Base-by-base conservation (phyloP, 2,113 vertebrate genomes). In the Oreotrochilus melanogaster region DNA sequence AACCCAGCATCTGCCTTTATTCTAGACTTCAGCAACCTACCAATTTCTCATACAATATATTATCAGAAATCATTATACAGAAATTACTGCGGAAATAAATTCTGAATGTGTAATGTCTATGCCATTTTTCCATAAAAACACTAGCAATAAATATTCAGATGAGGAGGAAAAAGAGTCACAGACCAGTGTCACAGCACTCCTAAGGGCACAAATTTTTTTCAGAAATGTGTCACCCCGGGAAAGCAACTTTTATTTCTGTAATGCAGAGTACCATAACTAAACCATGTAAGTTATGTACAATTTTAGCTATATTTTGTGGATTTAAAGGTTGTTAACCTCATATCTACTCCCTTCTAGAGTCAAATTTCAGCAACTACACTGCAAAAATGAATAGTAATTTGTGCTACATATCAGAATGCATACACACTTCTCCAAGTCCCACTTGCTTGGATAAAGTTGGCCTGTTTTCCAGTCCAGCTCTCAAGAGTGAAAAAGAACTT, bases 391-490 rank as follows among this genome's bases (percentile, higher is more conserved):
- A 39, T 67, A 76, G 42, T 2, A 57, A 12, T 81, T 91, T 64
- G 53, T 12, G 79, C 87, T 21, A 1, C 28, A 2, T 4, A 47
- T 30, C 25, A 82, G 45, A 60, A 61, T 4, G 31, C 76, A 79
- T 33, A 62, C 30, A 50, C 47, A 12, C 22, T 65, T 22, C 80
- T 78, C 43, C 58, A 70, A 70, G 58, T 39, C 50, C 60, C 76
- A 1, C 8, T 33, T 33, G 71, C 79, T 25, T 35, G 50, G 39
- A 37, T 56, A n/a, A 73, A n/a, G 35, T 18, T 83, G 64, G 39
- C 69, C 73, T 91, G 58, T 2, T 93, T 95, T 94, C 8, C 81
- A 96, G 88, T 69, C 65, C 85, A 81, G 85, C 61, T 93, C 92
- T 87, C 90, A 87, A 73, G 90, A 69, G 85, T 73, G 37, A 81